Evolutionary conservation across 2,797 vertebrate genomes (phyloP).

Genomic region (Threskiornis aethiopicus): DNA sequence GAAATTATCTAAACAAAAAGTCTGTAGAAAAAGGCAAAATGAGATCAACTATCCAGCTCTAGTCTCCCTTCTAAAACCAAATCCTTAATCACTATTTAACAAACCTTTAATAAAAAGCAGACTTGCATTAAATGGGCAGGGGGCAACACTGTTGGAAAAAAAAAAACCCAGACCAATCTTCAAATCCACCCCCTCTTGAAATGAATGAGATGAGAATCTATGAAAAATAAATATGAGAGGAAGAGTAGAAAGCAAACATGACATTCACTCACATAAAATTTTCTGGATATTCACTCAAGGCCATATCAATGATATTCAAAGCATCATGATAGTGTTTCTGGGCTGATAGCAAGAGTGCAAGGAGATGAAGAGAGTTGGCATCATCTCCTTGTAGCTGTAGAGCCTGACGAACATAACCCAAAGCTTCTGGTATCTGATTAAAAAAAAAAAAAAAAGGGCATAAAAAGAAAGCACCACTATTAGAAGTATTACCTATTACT

Average conservation of each 20-base stretch:
- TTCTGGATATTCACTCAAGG: conserved; percentile 96
- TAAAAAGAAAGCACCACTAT: conserved; percentile 31
- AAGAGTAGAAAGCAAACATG: not conserved
- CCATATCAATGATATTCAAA: conserved; percentile 98
- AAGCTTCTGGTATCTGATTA: conserved; percentile 93
- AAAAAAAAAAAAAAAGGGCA: not conserved
- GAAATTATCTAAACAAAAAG: not conserved
- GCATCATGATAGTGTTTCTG: conserved; percentile 98
- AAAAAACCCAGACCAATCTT: not conserved
- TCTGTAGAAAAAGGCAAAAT: not conserved
- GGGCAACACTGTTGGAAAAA: not conserved
- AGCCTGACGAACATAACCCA: conserved; percentile 95
- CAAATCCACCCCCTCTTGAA: not conserved
- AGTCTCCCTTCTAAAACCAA: not conserved
- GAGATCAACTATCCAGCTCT: not conserved
- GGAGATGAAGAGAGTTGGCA: conserved; percentile 94
- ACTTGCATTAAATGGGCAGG: not conserved
- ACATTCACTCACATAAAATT: conserved; percentile 89
- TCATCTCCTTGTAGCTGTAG: conserved; percentile 96
- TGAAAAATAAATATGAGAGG: not conserved
- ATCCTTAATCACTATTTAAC: not conserved
- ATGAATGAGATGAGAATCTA: not conserved
- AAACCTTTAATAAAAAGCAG: not conserved
- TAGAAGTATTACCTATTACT: not conserved
- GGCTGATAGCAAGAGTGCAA: conserved; percentile 92